Conservation (phyloP, 2,888 invertebrate genomes). For the Eristalinus aeneus region DNA sequence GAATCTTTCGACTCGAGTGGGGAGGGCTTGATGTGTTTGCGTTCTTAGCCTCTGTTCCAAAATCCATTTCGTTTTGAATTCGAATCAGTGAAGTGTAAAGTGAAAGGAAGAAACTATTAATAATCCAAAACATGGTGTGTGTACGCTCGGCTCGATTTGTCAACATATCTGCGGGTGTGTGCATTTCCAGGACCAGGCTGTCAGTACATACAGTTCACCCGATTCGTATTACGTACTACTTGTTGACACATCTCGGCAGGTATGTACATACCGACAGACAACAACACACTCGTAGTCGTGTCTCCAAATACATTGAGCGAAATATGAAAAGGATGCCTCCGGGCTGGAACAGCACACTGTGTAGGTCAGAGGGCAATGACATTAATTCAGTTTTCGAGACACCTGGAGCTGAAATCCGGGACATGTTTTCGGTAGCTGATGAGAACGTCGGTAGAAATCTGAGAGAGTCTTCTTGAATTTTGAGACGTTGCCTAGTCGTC, state of each 20-base stretch:
- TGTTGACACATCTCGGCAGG: conserved; percentile 67
- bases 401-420: conserved; percentile 35
- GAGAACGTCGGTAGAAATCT: neutral
- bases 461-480: too few relatives aligned
- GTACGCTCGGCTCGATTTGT: neutral
- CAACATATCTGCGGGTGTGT: neutral
- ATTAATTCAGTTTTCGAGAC: conserved; percentile 38
- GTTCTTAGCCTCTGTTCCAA: neutral
- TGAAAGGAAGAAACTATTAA: conserved; percentile 58
- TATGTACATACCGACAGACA: conserved; percentile 1
- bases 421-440: neutral
- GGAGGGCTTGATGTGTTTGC: conserved; percentile 12
- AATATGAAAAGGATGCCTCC: neutral
- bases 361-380: conserved; percentile 57
- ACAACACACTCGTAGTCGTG: conserved; percentile 15
- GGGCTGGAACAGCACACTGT: neutral
- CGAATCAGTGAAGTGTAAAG: conserved; percentile 57
- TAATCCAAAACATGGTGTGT: conserved; percentile 5
- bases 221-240: conserved; percentile 43
- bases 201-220: conserved; percentile 33
- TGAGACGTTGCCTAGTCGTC: too few relatives aligned
- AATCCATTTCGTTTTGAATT: conserved; percentile 11
- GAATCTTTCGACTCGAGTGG: neutral
- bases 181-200: neutral
- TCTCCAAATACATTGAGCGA: neutral